Evolutionary conservation across 2,797 vertebrate genomes (phyloP).

Genomic region (Thripadectes ignobilis): DNA sequence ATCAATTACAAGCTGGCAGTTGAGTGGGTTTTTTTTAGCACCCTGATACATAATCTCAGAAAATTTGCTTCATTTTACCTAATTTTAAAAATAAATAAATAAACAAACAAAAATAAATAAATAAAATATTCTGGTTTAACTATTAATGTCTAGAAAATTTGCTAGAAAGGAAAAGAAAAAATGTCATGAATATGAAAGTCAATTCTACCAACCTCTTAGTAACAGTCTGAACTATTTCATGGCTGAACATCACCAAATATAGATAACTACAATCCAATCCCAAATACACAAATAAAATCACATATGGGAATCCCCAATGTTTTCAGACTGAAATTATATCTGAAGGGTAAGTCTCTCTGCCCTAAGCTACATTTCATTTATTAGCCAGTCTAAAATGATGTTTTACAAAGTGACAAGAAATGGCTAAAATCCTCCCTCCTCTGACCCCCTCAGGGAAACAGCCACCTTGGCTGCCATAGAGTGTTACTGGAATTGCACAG

Average conservation of each 20-base stretch:
- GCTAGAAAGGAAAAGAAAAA: not conserved
- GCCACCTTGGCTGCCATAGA: conserved; percentile 74
- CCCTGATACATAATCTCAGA: not conserved
- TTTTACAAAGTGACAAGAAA: conserved; percentile 64
- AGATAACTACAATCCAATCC: not conserved
- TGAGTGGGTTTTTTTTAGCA: not conserved
- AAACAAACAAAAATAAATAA: not conserved
- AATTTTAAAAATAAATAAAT: too few species aligned
- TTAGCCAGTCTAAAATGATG: conserved; percentile 55
- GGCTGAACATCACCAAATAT: not conserved
- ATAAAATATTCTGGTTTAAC: not conserved
- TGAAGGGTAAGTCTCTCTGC: not conserved
- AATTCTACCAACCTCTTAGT: not conserved
- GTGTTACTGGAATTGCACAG: conserved; percentile 58
- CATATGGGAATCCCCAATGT: not conserved
- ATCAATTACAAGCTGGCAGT: not conserved
- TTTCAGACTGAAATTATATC: not conserved
- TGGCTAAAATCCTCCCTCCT: conserved; percentile 76
- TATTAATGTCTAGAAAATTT: not conserved
- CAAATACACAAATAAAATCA: not conserved
- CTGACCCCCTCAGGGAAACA: conserved; percentile 67
- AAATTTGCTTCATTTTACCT: not conserved
- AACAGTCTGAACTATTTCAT: not conserved
- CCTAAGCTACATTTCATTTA: conserved; percentile 59
- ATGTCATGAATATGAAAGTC: not conserved